These are phyloP conservation scores for Onchidella celtica DNA, from an alignment of 2,888 invertebrate genomes.

Conservation along the genomic window DNA sequence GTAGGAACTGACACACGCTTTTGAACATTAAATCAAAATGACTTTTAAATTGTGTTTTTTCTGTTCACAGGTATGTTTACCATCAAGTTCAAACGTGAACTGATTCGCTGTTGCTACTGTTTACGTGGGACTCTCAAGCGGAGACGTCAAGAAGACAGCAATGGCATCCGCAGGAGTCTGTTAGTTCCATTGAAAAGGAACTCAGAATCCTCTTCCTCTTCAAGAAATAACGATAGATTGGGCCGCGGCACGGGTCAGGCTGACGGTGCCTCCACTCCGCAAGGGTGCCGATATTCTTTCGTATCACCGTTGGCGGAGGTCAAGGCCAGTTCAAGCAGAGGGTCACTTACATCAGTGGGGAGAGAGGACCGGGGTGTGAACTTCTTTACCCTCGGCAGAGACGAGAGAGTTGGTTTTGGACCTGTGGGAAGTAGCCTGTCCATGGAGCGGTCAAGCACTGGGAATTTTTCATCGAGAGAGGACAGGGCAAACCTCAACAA, in stretches of 20 bases:
- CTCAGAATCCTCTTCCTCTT: constrained; percentile 45
- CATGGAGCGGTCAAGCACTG: constrained; percentile 42
- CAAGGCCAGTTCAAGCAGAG: constrained; percentile 38
- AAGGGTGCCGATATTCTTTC: constrained; percentile 46
- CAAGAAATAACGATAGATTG: constrained; percentile 31
- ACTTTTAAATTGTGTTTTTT: too few species aligned
- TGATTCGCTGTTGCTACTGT: constrained; percentile 72
- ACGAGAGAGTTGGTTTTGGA: constrained; percentile 7
- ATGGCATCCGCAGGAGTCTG: constrained; percentile 44
- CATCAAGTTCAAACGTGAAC: constrained; percentile 74
- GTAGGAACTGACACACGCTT: too few species aligned
- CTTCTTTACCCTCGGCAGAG: constrained; percentile 1
- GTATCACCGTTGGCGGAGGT: constrained; percentile 43
- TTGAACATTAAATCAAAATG: too few species aligned
- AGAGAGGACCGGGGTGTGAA: constrained; percentile 35
- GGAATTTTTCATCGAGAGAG: constrained; percentile 31
- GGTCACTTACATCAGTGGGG: constrained; percentile 31
- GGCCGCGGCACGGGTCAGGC: not conserved
- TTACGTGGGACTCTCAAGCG: constrained; percentile 41
- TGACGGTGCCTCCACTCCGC: not conserved
- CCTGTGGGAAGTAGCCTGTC: constrained; percentile 6
- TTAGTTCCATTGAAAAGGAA: constrained; percentile 35
- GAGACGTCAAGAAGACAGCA: constrained; percentile 37
- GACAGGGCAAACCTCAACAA: constrained; percentile 52
- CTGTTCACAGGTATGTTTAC: constrained; percentile 76